These are phyloP conservation scores for Hirtodrosophila confusa DNA, from an alignment of 2,888 invertebrate species.

Conservation along the genomic window DNA sequence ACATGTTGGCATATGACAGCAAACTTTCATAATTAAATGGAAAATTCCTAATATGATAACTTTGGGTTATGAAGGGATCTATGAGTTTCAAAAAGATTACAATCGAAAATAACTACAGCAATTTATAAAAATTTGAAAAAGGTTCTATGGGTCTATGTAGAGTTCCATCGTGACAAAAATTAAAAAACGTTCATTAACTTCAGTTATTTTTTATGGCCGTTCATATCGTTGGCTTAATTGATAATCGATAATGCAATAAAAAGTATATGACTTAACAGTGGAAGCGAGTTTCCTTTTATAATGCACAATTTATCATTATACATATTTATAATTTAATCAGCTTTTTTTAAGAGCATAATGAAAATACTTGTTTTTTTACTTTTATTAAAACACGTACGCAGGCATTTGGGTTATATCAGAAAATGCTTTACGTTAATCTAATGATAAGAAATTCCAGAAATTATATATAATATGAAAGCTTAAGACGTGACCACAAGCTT, in stretches of 20 bases:
- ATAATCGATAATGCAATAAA: conserved; percentile 6
- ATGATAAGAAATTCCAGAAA: conserved; percentile 40
- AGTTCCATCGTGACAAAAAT: too few relatives aligned
- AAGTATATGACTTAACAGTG: conserved; percentile 16
- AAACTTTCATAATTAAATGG: neutral
- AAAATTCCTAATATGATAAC: too few relatives aligned
- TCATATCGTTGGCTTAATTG: neutral
- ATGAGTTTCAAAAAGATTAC: too few relatives aligned
- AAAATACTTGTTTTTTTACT: conserved; percentile 8
- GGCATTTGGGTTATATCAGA: conserved; percentile 30
- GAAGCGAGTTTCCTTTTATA: conserved; percentile 18
- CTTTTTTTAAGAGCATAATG: conserved; percentile 3
- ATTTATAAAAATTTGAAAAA: neutral
- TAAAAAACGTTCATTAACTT: too few relatives aligned
- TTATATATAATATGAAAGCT: conserved; percentile 10
- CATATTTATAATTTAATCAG: conserved; percentile 4
- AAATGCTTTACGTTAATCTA: conserved; percentile 39
- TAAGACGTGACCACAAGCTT: too few relatives aligned
- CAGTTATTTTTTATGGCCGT: too few relatives aligned
- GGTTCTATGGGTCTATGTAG: too few relatives aligned
- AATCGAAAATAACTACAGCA: neutral
- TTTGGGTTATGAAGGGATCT: too few relatives aligned
- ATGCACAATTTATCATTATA: conserved; percentile 13
- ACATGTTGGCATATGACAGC: neutral
- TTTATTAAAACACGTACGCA: conserved; percentile 34